Evolutionary conservation across 2,888 invertebrate genomes (phyloP).

Genomic region (Pristionchus arcanus): DNA sequence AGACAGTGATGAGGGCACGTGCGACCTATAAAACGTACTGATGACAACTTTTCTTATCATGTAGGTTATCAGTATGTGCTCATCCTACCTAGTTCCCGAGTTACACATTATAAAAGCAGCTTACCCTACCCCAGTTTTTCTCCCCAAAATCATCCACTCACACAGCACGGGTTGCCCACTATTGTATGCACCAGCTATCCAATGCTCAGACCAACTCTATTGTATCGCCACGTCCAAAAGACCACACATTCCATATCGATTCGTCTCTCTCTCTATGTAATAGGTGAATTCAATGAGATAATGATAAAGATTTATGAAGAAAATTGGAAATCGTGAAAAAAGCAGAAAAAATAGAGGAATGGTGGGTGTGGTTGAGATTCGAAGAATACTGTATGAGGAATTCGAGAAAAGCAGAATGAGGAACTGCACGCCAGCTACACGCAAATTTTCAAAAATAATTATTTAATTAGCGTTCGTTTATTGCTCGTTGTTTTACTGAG

Average conservation of each 20-base stretch:
- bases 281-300: conserved; percentile 26
- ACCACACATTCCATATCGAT: conserved; percentile 43
- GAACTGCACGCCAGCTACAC: not conserved
- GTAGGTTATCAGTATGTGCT: too few species aligned
- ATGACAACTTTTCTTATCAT: not conserved
- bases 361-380: not conserved
- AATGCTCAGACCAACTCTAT: conserved; percentile 40
- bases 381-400: not conserved
- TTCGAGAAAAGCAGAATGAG: not conserved
- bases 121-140: conserved; percentile 1
- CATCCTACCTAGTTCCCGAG: not conserved
- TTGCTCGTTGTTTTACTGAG: not conserved
- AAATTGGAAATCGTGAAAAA: not conserved
- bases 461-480: not conserved
- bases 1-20: conserved; percentile 50
- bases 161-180: conserved; percentile 4
- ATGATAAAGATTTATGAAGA: conserved; percentile 34
- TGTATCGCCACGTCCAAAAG: conserved; percentile 30
- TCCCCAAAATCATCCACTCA: not conserved
- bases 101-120: not conserved
- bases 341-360: not conserved
- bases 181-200: conserved; percentile 39
- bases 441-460: not conserved
- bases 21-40: not conserved
- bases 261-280: conserved; percentile 44